phyloP scores from a whole-genome alignment of 1,140 invertebrate species.

The Potamilus streckersoni region DNA sequence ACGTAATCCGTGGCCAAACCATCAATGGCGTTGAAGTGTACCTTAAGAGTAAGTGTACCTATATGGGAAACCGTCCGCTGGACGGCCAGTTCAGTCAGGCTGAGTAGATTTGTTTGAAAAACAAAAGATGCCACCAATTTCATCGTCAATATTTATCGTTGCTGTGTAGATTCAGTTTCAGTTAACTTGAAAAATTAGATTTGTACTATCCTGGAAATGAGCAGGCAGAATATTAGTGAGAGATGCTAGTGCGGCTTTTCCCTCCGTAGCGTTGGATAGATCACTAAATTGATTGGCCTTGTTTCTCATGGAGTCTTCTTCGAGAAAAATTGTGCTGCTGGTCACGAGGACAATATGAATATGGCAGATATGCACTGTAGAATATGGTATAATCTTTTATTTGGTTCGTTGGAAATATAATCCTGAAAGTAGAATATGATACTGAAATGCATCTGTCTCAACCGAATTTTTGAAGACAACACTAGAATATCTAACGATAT shows the following conservation, averaged over 20 bases:
- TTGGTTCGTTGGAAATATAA: too few species aligned
- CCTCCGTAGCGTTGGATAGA: constrained; percentile 17
- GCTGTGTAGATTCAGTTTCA: constrained; percentile 21
- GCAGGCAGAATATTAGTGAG: constrained; percentile 20
- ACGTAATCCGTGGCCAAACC: constrained; percentile 23
- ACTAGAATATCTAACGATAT: too few species aligned
- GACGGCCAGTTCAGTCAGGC: constrained; percentile 17
- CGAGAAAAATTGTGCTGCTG: constrained; percentile 9
- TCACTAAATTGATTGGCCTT: constrained; percentile 22
- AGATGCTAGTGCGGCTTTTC: constrained; percentile 11
- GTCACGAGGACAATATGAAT: neutral
- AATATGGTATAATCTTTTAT: too few species aligned
- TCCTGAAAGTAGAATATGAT: too few species aligned
- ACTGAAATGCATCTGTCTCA: too few species aligned
- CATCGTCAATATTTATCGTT: constrained; percentile 10
- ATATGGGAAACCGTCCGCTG: constrained; percentile 10
- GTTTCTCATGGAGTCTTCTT: constrained; percentile 13
- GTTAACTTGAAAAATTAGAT: constrained; percentile 24
- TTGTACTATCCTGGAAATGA: neutral
- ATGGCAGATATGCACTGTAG: neutral
- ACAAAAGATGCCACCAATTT: constrained; percentile 4
- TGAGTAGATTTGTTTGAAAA: neutral
- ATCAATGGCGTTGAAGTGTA: constrained; percentile 20
- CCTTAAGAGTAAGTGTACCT: constrained; percentile 20
- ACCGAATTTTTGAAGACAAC: too few species aligned